These are phyloP conservation scores for Glaucidium brasilianum DNA, from an alignment of 2,113 vertebrate genomes.

Conservation along the genomic window DNA sequence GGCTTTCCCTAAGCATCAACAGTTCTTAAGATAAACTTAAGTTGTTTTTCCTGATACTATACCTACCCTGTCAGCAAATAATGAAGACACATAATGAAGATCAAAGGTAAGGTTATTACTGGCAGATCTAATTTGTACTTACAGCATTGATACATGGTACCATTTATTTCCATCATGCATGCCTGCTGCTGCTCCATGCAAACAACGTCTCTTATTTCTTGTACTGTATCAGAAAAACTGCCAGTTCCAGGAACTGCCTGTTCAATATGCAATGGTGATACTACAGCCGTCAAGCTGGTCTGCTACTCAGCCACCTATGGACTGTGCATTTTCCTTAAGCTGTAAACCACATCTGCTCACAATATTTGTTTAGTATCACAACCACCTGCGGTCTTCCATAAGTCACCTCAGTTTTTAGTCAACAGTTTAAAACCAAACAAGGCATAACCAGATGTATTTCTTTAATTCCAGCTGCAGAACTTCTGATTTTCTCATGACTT, in stretches of 20 bases:
- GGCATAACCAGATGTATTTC: neutral
- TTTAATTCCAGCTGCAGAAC: neutral
- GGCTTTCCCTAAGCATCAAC: neutral
- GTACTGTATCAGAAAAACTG: neutral
- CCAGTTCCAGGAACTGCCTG: neutral
- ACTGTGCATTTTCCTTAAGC: neutral
- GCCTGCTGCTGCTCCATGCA: neutral
- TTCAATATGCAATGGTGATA: neutral
- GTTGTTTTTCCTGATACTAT: fast-evolving
- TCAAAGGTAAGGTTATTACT: neutral
- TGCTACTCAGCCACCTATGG: neutral
- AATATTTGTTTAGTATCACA: neutral
- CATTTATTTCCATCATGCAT: neutral
- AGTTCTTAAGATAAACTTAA: neutral
- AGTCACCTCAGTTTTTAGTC: neutral
- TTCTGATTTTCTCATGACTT: neutral
- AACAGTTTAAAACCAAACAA: neutral
- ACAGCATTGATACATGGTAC: fast-evolving
- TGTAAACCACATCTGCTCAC: neutral
- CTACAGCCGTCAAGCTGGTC: neutral
- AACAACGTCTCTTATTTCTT: neutral
- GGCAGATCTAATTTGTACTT: neutral
- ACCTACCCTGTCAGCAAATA: neutral
- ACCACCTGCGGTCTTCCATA: fast-evolving
- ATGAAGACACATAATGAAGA: neutral